These are phyloP conservation scores for Ammospiza maritima DNA, from an alignment of 2,797 vertebrate species.

Conservation along the genomic window DNA sequence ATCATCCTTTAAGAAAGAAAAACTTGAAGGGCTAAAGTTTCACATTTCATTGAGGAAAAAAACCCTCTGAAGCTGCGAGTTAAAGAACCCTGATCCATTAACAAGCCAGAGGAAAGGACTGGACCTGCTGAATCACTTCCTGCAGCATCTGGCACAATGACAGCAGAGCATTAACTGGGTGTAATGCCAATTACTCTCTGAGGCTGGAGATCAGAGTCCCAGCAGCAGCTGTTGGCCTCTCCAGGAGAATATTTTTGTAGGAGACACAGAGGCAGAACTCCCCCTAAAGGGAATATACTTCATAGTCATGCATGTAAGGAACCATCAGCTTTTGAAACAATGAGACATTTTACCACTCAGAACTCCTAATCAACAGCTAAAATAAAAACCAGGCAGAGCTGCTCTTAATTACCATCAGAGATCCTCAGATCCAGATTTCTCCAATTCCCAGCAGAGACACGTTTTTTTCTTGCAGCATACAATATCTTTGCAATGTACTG, in stretches of 20 bases:
- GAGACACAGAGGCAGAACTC: background rate
- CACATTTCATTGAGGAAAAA: background rate
- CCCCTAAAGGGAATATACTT: background rate
- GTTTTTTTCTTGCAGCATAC: background rate
- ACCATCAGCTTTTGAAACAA: background rate
- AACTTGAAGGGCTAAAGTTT: background rate
- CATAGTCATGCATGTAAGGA: background rate
- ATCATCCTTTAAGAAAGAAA: background rate
- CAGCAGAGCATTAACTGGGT: background rate
- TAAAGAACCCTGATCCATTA: slow-evolving; percentile 6
- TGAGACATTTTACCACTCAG: background rate
- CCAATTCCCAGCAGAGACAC: background rate
- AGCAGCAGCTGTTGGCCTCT: background rate
- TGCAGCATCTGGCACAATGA: slow-evolving; percentile 16
- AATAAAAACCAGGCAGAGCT: background rate
- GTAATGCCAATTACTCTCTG: background rate
- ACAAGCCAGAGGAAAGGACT: background rate
- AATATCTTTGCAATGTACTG: background rate
- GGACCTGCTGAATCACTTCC: slow-evolving; percentile 43
- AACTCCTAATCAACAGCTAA: background rate
- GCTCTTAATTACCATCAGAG: background rate
- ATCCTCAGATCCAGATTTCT: background rate
- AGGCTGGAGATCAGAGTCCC: background rate
- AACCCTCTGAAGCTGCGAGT: background rate
- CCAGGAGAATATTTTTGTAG: background rate